Percentiles rank a stretch among this genome's conserved stretches.
phyloP scores from a whole-genome alignment of 2,113 vertebrate genomes.

The Nansenia antarctica region DNA sequence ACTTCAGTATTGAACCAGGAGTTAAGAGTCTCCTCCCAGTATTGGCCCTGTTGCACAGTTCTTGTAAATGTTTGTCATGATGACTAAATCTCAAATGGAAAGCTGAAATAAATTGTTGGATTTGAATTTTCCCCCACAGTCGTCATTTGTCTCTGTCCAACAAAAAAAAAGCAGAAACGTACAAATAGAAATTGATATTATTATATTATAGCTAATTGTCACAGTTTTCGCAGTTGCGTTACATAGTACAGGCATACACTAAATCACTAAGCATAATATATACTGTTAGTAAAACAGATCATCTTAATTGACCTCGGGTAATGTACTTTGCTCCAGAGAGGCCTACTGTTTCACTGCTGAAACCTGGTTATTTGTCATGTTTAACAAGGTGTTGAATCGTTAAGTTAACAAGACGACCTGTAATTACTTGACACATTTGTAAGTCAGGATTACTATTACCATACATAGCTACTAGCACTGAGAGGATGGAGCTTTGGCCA shows the following conservation, averaged over 20 bases:
- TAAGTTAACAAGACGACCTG: constrained; percentile 60
- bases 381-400: constrained; percentile 63
- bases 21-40: constrained; percentile 51
- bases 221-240: too few relatives aligned
- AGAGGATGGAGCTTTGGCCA: constrained; percentile 13
- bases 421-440: constrained; percentile 58
- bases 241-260: not conserved
- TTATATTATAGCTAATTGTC: too few relatives aligned
- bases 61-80: constrained; percentile 66
- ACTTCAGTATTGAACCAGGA: constrained; percentile 35
- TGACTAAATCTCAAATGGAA: constrained; percentile 57
- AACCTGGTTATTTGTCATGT: constrained; percentile 50
- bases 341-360: constrained; percentile 1
- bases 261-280: not conserved
- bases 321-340: constrained; percentile 6
- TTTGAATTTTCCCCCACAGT: constrained; percentile 47
- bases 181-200: too few relatives aligned
- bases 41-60: constrained; percentile 59
- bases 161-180: not conserved
- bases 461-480: constrained; percentile 30
- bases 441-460: constrained; percentile 32
- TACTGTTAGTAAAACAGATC: constrained; percentile 6
- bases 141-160: not conserved
- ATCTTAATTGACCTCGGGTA: not conserved
- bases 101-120: constrained; percentile 70